Base-by-base conservation (phyloP, 2,888 invertebrate genomes). In the Agrotis exclamationis region DNA sequence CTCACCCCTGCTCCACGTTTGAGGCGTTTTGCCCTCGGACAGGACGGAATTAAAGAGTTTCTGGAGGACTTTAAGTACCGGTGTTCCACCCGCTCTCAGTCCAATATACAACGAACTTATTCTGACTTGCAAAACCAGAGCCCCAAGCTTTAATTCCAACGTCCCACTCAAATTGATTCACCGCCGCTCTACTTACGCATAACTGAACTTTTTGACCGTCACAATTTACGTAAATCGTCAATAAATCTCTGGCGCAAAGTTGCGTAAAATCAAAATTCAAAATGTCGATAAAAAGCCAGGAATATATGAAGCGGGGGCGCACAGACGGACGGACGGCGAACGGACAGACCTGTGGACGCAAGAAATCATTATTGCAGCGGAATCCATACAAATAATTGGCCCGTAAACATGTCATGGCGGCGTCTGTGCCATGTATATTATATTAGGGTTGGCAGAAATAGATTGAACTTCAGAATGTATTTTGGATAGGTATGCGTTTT, bases 351-450 rank as follows among this genome's bases (percentile, higher is more conserved):
- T 88, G 79, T 89, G 87, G 90, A 90, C 91, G 91, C 95, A 95
- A 96, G 96, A 96, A 96, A 96, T 96, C 96, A 96, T 96, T 96
- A 96, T 93, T 94, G 95, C 92, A 88, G 88, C 88, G 94, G 95
- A 95, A 95, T 95, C 96, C 95, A 96, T 96, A 96, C 96, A 96
- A 96, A 96, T 96, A 96, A 96, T 96, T 96, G 96, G 96, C 91
- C 96, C 95, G 96, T 96, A 96, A 96, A 96, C 95, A 96, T 96
- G 96, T 96, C 96, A 96, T 89, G 91, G 95, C 95, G 96, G 96
- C 95, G 93, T 94, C 95, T 95, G 91, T 95, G 86, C 95, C 94
- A 95, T 95, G 96, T 95, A 95, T 95, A 95, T 95, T 94, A 92
- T 85, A 63, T 71, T 89, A 96, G 96, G 96, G 96, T 76, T 94